These are phyloP conservation scores for Caiman crocodilus DNA, from an alignment of 2,797 vertebrate species.

Conservation along the genomic window DNA sequence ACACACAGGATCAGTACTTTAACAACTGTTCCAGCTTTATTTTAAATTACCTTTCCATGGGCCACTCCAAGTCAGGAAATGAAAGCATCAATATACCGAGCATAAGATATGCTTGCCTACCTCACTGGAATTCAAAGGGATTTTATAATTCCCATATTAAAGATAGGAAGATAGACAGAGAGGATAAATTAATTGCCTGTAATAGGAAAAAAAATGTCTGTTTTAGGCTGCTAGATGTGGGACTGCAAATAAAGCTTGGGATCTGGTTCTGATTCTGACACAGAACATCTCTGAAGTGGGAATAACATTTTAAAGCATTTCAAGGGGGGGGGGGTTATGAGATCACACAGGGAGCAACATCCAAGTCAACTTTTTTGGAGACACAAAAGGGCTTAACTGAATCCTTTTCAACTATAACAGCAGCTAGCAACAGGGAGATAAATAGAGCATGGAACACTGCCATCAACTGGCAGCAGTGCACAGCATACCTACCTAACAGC, in stretches of 20 bases:
- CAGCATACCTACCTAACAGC: no score
- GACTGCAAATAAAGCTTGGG: not conserved
- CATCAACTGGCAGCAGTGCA: no score
- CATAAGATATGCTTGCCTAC: not conserved
- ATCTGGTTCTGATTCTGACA: not conserved
- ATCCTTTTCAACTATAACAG: no score
- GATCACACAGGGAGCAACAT: no score
- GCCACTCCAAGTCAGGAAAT: not conserved
- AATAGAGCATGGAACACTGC: no score
- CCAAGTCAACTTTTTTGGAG: no score
- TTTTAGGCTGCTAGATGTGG: not conserved
- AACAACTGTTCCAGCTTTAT: slow-evolving; percentile 4
- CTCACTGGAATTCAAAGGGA: not conserved
- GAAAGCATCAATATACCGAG: not conserved
- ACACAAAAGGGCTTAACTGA: no score
- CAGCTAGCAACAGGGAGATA: no score
- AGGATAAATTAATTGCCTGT: not conserved
- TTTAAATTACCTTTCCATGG: slow-evolving; percentile 11
- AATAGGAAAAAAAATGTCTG: no score
- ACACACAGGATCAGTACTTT: not conserved
- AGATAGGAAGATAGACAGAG: not conserved
- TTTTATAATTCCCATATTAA: not conserved
- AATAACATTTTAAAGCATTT: not conserved
- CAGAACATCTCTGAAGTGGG: not conserved
- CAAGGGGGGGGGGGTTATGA: no score